Evolutionary conservation across 2,888 invertebrate genomes (phyloP), one percentile per base, ranked within the genome.

Genomic region (Drosophila quinaria): DNA sequence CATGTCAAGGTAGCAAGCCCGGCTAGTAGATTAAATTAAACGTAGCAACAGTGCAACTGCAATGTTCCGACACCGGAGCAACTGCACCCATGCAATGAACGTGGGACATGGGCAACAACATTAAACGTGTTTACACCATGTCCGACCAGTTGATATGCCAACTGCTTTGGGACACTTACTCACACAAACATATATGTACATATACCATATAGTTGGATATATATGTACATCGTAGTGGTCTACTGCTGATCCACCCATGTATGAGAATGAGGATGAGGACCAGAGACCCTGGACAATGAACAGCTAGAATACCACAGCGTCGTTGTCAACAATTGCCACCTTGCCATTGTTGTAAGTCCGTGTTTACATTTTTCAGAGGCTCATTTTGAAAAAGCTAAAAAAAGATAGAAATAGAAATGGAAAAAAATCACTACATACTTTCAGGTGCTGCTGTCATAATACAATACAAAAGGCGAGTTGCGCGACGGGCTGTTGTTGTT

Each of bases 111-210:
- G 67, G 47, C 81, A 84, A 81, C 87, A 89, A 81, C 88, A 85
- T 89, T 81, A 78, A 85, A 87, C 86, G 86, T 85, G 89, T 87
- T 85, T 89, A 89, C 89, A 85, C 82, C 85, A 87, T 85, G 88
- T 89, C 86, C 74, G 74, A 85, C 86, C 89, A 80, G 82, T 85
- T 85, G 86, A 87, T 87, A 84, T 87, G 79, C 87, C 85, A 89
- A 80, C 79, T 79, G 77, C 55, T 74, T 58, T 58, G 56, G 56
- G 31, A 52, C 49, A 35, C 41, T 25, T 25, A 37, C 67, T 69
- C 55, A 47, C 58, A 46, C 31, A 58, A 51, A 58, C 29, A 55
- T 46, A 44, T 31, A 22, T 4, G n/a, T n/a, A n/a, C n/a, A 22
- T 22, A 22, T 9, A 31, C 29, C 5, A 8, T 6, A 29, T 29